phyloP scores from a whole-genome alignment of 2,888 invertebrate species.

The Mechanitis mazaeus region DNA sequence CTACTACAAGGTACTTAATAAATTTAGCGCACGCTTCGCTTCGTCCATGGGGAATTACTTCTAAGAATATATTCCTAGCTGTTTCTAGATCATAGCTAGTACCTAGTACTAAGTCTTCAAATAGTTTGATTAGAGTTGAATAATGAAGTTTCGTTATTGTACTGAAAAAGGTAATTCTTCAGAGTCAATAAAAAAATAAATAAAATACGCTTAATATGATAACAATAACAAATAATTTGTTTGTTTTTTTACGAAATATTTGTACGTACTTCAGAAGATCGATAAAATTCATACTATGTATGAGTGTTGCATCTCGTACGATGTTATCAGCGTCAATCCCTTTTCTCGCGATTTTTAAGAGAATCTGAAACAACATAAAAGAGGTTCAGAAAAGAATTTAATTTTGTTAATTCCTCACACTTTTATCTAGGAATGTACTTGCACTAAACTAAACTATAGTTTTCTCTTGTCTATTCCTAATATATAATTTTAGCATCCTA shows the following conservation, averaged over 20 bases:
- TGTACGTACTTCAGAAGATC: slow-evolving; percentile 59
- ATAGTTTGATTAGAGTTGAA: slow-evolving; percentile 59
- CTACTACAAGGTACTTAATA: slow-evolving; percentile 79
- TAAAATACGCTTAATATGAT: too few species aligned
- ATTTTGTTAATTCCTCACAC: not conserved
- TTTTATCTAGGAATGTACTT: too few species aligned
- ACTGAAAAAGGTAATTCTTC: slow-evolving; percentile 36
- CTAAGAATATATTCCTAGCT: slow-evolving; percentile 83
- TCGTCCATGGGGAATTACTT: slow-evolving; percentile 82
- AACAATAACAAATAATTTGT: too few species aligned
- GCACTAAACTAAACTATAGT: too few species aligned
- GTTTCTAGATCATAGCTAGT: slow-evolving; percentile 86
- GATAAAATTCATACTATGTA: slow-evolving; percentile 62
- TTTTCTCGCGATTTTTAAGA: slow-evolving; percentile 57
- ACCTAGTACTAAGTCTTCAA: slow-evolving; percentile 78
- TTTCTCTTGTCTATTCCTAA: too few species aligned
- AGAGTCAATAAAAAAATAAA: too few species aligned
- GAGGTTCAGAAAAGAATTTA: too few species aligned
- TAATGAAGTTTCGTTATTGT: slow-evolving; percentile 60
- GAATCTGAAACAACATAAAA: slow-evolving; percentile 43
- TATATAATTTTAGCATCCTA: too few species aligned
- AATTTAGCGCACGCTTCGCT: slow-evolving; percentile 80
- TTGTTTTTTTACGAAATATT: not conserved
- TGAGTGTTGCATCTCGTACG: slow-evolving; percentile 55
- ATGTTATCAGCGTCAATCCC: slow-evolving; percentile 67